These are phyloP conservation scores for Bruchidius siliquastri DNA, from an alignment of 2,888 invertebrate species.

Conservation along the genomic window DNA sequence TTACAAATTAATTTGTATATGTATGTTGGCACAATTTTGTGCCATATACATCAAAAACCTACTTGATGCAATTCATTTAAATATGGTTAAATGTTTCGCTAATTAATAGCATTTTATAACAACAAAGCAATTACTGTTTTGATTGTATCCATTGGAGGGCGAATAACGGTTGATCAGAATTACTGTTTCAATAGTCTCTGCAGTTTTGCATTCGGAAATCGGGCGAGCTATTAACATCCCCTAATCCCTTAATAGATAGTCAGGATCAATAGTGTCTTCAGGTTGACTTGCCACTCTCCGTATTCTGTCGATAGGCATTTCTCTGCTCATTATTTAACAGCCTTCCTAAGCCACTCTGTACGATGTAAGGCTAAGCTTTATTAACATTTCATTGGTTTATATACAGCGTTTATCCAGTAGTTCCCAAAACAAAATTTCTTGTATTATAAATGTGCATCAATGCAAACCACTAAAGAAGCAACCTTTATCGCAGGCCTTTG, in stretches of 20 bases:
- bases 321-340: not conserved
- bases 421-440: too few relatives aligned
- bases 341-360: not conserved
- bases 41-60: too few relatives aligned
- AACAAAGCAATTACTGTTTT: not conserved
- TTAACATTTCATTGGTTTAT: not conserved
- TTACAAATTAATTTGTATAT: too few relatives aligned
- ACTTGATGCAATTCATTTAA: too few relatives aligned
- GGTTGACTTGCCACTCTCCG: not conserved
- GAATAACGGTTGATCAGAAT: not conserved
- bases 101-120: too few relatives aligned
- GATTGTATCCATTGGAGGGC: not conserved
- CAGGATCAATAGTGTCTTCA: not conserved
- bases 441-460: too few relatives aligned
- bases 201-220: not conserved
- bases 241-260: not conserved
- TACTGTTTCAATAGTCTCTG: not conserved
- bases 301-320: not conserved
- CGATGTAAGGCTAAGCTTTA: not conserved
- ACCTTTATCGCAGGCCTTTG: too few relatives aligned
- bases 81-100: too few relatives aligned
- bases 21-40: too few relatives aligned
- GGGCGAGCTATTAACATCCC: not conserved
- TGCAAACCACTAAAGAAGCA: too few relatives aligned
- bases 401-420: too few relatives aligned